A percentile compares a stretch with the other conserved stretches of the same genome.
phyloP scores from a whole-genome alignment of 2,888 invertebrate species.

The Netelia virgata region DNA sequence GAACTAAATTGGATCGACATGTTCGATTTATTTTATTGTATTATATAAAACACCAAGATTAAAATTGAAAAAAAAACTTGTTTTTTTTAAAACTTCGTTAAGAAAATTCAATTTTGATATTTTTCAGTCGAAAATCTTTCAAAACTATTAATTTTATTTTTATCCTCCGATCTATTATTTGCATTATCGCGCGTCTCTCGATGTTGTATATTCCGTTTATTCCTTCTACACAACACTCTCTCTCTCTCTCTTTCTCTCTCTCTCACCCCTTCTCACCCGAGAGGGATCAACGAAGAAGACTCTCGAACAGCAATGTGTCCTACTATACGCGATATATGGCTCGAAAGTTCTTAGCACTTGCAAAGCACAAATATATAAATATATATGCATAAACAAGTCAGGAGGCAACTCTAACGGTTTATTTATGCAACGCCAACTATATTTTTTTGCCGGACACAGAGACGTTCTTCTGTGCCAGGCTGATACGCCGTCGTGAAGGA shows the following conservation, averaged over 20 bases:
- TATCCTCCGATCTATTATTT: too few relatives aligned
- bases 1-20: too few relatives aligned
- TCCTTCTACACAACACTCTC: too few relatives aligned
- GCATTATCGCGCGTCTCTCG: not conserved
- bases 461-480: constrained; percentile 19
- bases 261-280: too few relatives aligned
- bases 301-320: constrained; percentile 9
- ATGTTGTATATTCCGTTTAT: constrained; percentile 3
- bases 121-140: too few relatives aligned
- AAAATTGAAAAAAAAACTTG: not conserved
- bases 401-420: constrained; percentile 30
- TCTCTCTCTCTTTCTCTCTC: too few relatives aligned
- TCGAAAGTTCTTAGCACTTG: constrained; percentile 2
- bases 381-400: constrained; percentile 22
- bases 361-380: constrained; percentile 3
- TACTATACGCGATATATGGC: constrained; percentile 23
- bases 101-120: too few relatives aligned
- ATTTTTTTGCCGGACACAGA: constrained; percentile 52
- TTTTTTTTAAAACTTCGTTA: not conserved
- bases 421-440: constrained; percentile 50
- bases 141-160: too few relatives aligned
- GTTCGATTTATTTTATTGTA: not conserved
- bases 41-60: not conserved
- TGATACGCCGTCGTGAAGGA: constrained; percentile 45
- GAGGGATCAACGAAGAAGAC: too few relatives aligned